phyloP scores from a whole-genome alignment of 2,797 vertebrate genomes.

The Peromyscus attwateri region DNA sequence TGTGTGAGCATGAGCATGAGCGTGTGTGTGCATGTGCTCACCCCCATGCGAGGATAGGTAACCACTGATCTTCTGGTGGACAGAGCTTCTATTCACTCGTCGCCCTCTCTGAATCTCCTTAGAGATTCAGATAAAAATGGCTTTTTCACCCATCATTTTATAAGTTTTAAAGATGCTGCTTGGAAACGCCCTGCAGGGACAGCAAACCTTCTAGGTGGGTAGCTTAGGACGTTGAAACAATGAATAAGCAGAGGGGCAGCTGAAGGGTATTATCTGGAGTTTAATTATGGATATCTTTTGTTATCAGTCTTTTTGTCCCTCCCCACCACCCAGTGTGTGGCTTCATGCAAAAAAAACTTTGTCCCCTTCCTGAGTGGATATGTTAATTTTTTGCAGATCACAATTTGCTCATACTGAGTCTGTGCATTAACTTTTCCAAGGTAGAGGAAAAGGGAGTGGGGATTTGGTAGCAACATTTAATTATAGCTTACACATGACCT shows the following conservation, averaged over 20 bases:
- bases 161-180: conserved; percentile 68
- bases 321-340: neutral
- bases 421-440: conserved; percentile 70
- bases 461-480: conserved; percentile 72
- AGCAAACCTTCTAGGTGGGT: conserved; percentile 6
- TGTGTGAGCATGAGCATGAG: neutral
- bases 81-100: conserved; percentile 8
- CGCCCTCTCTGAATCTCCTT: conserved; percentile 59
- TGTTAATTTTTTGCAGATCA: conserved; percentile 69
- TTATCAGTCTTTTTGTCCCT: neutral
- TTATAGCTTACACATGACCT: conserved; percentile 76
- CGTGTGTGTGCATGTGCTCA: neutral
- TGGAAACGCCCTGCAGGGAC: conserved; percentile 67
- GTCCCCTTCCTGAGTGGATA: conserved; percentile 51
- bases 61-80: neutral
- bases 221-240: conserved; percentile 30
- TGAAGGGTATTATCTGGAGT: neutral
- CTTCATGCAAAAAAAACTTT: conserved; percentile 74
- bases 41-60: conserved; percentile 37
- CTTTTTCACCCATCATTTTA: conserved; percentile 46
- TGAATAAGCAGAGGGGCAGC: conserved; percentile 12
- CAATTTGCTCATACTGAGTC: conserved; percentile 79
- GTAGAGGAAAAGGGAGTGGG: conserved; percentile 57
- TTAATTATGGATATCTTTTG: conserved; percentile 28
- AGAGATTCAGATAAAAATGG: conserved; percentile 18